Conservation (phyloP, 2,888 invertebrate genomes). For the Chloroclysta siterata region DNA sequence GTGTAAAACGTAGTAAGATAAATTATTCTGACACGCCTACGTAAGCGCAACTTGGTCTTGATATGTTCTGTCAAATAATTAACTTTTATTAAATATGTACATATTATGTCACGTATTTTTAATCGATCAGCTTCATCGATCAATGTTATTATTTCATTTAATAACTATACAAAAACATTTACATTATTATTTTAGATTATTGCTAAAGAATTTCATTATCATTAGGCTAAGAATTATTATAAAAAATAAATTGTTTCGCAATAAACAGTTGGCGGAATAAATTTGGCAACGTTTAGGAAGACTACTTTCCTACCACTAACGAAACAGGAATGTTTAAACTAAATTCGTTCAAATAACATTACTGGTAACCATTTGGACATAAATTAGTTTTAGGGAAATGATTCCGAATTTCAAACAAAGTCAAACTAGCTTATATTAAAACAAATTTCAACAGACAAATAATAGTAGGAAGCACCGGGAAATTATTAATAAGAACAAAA, state of each 20-base stretch:
- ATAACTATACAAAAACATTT: constrained; percentile 83
- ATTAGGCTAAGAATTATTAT: constrained; percentile 73
- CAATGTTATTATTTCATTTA: constrained; percentile 62
- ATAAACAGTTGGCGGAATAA: constrained; percentile 80
- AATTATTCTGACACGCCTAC: constrained; percentile 56
- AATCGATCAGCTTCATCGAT: constrained; percentile 56
- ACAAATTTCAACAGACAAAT: constrained; percentile 80
- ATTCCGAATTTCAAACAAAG: constrained; percentile 69
- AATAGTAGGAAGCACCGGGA: constrained; percentile 82
- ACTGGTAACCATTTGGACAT: constrained; percentile 80
- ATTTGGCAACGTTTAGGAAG: constrained; percentile 85
- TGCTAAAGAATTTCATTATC: constrained; percentile 82
- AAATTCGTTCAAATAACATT: constrained; percentile 81
- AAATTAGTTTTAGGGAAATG: constrained; percentile 61
- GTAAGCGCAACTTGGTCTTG: constrained; percentile 55
- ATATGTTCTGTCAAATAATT: constrained; percentile 64
- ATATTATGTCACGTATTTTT: constrained; percentile 47
- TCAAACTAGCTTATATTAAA: constrained; percentile 73
- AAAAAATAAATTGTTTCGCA: constrained; percentile 77
- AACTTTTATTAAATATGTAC: constrained; percentile 64
- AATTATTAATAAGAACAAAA: constrained; percentile 66
- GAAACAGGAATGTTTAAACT: constrained; percentile 83
- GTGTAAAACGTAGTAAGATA: constrained; percentile 34
- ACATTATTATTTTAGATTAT: constrained; percentile 80
- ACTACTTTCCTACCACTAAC: constrained; percentile 84